Base-by-base conservation (phyloP, 2,797 vertebrate genomes). In the Amazonetta brasiliensis region DNA sequence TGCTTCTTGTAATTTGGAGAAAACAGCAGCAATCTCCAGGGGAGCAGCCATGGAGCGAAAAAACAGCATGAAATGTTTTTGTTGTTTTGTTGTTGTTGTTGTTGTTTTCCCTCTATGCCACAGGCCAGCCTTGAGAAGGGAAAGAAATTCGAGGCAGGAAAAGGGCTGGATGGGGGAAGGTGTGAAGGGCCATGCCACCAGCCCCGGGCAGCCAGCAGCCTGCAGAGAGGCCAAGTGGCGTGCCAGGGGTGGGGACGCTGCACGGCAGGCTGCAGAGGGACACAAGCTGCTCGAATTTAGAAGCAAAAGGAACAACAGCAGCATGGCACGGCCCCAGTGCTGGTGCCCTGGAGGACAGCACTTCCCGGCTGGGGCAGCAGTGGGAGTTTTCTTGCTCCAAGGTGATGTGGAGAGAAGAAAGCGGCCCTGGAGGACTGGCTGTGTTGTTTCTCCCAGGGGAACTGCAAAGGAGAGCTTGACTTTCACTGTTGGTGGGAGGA, bases 361-460 rank as follows among this genome's bases (percentile, higher is more conserved):
- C 20, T 63, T 41, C 31, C 31, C 2, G 2, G 54, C 62, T 66
- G 50, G 44, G 55, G 89, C 54, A 86, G 80, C 44, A 41, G 28
- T 0, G 0, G 76, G 17, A 58, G 1, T 21, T 75, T 71, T 39
- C 16, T 60, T 63, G 4, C 35, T 67, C 54, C 69, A 43, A 72
- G 44, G 44, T 44, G 71, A 48, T 16, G 50, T 44, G 63, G 26
- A 41, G 39, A 33, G 7, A n/a, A 74, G 41, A 23, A 11, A 35
- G 18, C 20, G 62, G 46, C 52, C 58, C 44, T 35, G 10, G 6
- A 5, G 48, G 9, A 56, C 17, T 2, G 2, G 23, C 15, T 13
- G 11, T 0, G 0, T 26, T 75, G 64, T 46, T 71, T 35, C 41
- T 85, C 25, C 31, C 25, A 16, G 3, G 2, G 2, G 3, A 23